Percentiles rank a stretch among this genome's conserved stretches.
These are phyloP conservation scores for Drosophila elegans DNA, from an alignment of 1,140 invertebrate species.

Conservation along the genomic window DNA sequence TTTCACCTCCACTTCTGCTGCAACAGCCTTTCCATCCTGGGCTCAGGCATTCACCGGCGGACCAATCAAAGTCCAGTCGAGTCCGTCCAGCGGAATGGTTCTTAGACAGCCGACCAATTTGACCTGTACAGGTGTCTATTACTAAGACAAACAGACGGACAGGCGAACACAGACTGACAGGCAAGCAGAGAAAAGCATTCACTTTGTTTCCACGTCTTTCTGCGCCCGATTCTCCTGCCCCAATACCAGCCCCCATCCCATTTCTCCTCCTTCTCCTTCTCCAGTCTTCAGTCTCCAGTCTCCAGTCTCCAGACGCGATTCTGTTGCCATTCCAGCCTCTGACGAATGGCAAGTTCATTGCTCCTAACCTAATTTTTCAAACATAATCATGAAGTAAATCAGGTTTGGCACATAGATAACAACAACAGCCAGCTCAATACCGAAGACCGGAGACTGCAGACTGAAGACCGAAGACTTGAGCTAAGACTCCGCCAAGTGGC, in stretches of 20 bases:
- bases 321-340: conserved; percentile 53
- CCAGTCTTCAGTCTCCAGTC: conserved; percentile 33
- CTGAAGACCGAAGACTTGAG: conserved; percentile 27
- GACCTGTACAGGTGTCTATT: conserved; percentile 75
- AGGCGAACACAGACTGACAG: conserved; percentile 34
- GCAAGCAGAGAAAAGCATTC: conserved; percentile 69
- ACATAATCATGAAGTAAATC: conserved; percentile 84
- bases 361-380: conserved; percentile 85
- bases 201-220: conserved; percentile 52
- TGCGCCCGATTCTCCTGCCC: conserved; percentile 9
- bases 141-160: conserved; percentile 70
- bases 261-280: background rate
- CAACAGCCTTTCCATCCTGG: conserved; percentile 34
- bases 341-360: conserved; percentile 83
- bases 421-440: conserved; percentile 45
- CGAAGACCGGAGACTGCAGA: conserved; percentile 10
- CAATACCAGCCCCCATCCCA: conserved; percentile 14
- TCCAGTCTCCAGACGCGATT: conserved; percentile 45
- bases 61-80: conserved; percentile 45
- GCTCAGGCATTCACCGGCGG: conserved; percentile 29
- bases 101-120: conserved; percentile 53
- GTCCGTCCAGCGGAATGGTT: conserved; percentile 42
- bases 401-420: conserved; percentile 83
- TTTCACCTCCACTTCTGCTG: conserved; percentile 14
- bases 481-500: conserved; percentile 49